Percentiles rank a stretch among this genome's conserved stretches.
These are phyloP conservation scores for Acrobasis repandana DNA, from an alignment of 2,888 invertebrate species.

Conservation along the genomic window DNA sequence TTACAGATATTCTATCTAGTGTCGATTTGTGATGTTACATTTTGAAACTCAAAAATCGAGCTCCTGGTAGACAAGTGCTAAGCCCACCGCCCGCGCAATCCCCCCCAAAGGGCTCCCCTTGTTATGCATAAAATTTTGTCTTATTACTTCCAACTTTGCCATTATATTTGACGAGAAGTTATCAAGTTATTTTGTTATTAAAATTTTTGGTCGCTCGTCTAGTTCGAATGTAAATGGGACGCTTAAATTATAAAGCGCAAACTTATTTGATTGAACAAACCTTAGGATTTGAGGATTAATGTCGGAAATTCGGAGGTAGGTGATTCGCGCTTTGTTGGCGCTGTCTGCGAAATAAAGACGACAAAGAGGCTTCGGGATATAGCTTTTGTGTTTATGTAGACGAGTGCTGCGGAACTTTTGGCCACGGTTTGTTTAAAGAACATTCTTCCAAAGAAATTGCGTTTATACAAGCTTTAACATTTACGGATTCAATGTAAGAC, in stretches of 20 bases:
- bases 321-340: constrained; percentile 54
- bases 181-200: constrained; percentile 82
- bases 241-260: constrained; percentile 77
- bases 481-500: neutral
- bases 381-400: constrained; percentile 33
- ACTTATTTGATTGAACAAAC: constrained; percentile 79
- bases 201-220: constrained; percentile 76
- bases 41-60: too few species aligned
- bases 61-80: constrained; percentile 65
- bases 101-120: constrained; percentile 63
- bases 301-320: constrained; percentile 57
- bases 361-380: constrained; percentile 36
- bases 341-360: constrained; percentile 33
- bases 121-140: constrained; percentile 82
- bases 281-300: constrained; percentile 71
- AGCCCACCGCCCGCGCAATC: constrained; percentile 48
- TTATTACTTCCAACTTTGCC: constrained; percentile 81
- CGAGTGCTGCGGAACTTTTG: constrained; percentile 25
- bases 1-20: too few species aligned
- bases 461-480: neutral
- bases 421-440: constrained; percentile 29
- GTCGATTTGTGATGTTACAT: too few species aligned
- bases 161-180: constrained; percentile 82
- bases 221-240: constrained; percentile 77
- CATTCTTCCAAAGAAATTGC: constrained; percentile 1